Percentiles rank a stretch among this genome's conserved stretches.
phyloP scores from a whole-genome alignment of 2,113 vertebrate species.

The Halichoeres trimaculatus region DNA sequence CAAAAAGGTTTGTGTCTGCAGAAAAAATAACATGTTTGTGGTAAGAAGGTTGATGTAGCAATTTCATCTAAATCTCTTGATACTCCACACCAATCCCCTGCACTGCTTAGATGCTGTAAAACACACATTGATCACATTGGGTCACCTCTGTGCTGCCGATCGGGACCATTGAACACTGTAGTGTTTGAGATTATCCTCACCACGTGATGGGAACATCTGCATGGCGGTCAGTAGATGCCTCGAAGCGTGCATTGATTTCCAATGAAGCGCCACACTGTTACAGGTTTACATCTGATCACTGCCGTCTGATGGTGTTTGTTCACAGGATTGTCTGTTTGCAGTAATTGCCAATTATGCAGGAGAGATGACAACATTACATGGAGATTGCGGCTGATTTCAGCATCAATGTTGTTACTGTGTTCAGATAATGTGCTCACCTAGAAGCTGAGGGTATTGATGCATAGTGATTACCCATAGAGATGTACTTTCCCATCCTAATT shows the following conservation, averaged over 20 bases:
- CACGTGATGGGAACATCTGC: constrained; percentile 54
- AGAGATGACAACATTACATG: constrained; percentile 30
- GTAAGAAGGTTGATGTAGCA: neutral
- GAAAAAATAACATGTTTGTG: no score
- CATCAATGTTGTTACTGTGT: constrained; percentile 17
- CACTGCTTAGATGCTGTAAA: neutral
- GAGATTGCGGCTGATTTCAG: constrained; percentile 28
- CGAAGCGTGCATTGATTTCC: constrained; percentile 69
- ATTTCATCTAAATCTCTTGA: neutral
- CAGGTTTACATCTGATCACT: constrained; percentile 38
- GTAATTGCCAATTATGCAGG: constrained; percentile 51
- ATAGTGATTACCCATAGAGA: neutral
- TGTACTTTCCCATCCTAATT: neutral
- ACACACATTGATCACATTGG: constrained; percentile 15
- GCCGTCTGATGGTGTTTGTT: constrained; percentile 50
- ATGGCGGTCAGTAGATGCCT: constrained; percentile 50
- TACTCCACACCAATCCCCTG: neutral
- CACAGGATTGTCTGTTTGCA: constrained; percentile 48
- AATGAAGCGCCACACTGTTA: constrained; percentile 18
- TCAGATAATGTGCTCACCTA: constrained; percentile 14
- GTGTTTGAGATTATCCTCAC: constrained; percentile 13
- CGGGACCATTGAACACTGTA: constrained; percentile 14
- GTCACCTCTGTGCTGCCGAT: constrained; percentile 21
- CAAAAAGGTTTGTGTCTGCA: no score
- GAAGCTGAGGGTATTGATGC: constrained; percentile 13